Percentiles rank a stretch among this genome's conserved stretches.
phyloP scores from a whole-genome alignment of 2,888 invertebrate genomes.

The Dione juno region DNA sequence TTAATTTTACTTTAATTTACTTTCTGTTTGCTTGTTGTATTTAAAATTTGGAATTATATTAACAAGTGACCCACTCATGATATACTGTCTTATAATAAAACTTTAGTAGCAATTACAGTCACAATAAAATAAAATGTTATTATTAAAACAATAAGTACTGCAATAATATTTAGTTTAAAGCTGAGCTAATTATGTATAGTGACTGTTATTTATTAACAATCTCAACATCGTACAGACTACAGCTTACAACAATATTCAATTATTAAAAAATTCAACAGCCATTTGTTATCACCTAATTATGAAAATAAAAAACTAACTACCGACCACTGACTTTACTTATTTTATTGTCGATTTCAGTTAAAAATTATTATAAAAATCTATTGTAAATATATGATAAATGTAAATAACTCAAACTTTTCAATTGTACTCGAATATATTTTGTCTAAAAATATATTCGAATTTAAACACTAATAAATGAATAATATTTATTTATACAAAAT shows the following conservation, averaged over 20 bases:
- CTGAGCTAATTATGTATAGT: slow-evolving; percentile 54
- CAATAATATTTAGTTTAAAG: slow-evolving; percentile 62
- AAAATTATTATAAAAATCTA: neutral
- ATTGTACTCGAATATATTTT: neutral
- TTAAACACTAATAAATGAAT: too few species aligned
- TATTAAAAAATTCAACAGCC: slow-evolving; percentile 78
- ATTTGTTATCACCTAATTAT: slow-evolving; percentile 70
- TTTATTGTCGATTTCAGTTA: slow-evolving; percentile 5
- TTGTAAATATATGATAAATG: neutral
- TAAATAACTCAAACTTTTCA: too few species aligned
- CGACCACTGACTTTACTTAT: neutral
- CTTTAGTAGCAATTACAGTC: neutral
- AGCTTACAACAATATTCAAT: slow-evolving; percentile 73
- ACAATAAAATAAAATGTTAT: neutral
- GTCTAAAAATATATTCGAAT: neutral
- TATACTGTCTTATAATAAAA: neutral
- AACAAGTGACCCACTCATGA: neutral
- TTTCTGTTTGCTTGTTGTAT: too few species aligned
- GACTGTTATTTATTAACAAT: slow-evolving; percentile 59
- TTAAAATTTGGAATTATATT: too few species aligned
- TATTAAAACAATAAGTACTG: neutral
- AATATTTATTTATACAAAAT: too few species aligned
- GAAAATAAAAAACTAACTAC: slow-evolving; percentile 29
- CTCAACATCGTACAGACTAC: slow-evolving; percentile 59
- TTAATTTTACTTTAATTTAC: too few species aligned